These are phyloP conservation scores for Protosalanx chinensis DNA, from an alignment of 2,797 vertebrate species.

Conservation along the genomic window DNA sequence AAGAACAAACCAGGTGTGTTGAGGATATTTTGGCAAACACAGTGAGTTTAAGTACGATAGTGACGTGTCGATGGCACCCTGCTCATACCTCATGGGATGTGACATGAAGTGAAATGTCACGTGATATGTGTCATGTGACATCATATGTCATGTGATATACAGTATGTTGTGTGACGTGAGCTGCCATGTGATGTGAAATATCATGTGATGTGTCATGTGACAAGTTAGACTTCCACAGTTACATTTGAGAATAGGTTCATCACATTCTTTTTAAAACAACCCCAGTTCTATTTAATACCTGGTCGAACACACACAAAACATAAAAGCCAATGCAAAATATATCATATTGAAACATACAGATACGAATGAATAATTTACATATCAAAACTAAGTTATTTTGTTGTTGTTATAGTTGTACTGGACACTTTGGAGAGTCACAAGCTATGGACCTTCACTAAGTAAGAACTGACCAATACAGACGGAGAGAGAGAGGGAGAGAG, in stretches of 20 bases:
- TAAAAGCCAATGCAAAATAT: conserved; percentile 46
- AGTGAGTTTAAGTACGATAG: no score
- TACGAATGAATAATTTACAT: conserved; percentile 27
- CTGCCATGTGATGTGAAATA: background rate
- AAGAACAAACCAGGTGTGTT: no score
- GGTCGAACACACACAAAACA: conserved; percentile 29
- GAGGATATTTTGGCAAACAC: no score
- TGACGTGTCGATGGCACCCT: no score
- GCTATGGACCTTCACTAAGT: conserved; percentile 37
- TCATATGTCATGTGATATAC: no score
- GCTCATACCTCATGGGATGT: no score
- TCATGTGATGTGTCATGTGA: background rate
- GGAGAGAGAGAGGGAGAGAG: background rate
- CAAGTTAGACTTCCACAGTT: background rate
- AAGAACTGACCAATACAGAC: background rate
- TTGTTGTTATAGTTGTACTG: conserved; percentile 39
- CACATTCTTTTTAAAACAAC: conserved; percentile 29
- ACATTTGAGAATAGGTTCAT: background rate
- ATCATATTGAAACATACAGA: conserved; percentile 37
- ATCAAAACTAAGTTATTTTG: conserved; percentile 25
- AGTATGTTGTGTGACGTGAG: background rate
- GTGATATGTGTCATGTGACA: no score
- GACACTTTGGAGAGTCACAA: conserved; percentile 40
- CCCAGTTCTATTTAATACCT: conserved; percentile 26
- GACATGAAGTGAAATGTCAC: no score